Percentiles rank a stretch among this genome's conserved stretches.
These are phyloP conservation scores for Teleiodes luculella DNA, from an alignment of 2,888 invertebrate species.

Conservation along the genomic window DNA sequence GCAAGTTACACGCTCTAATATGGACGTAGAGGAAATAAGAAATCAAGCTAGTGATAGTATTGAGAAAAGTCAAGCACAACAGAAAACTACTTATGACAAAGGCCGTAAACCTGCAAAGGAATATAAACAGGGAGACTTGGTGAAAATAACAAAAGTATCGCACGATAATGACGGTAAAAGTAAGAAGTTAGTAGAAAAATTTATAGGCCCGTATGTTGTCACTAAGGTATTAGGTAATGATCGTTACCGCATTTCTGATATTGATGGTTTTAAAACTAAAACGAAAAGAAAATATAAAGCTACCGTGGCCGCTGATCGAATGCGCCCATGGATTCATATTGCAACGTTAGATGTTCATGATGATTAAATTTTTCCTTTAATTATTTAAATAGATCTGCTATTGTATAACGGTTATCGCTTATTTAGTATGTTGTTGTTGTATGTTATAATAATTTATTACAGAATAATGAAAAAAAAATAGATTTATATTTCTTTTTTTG, in stretches of 20 bases:
- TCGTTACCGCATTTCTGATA: background rate
- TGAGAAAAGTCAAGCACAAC: background rate
- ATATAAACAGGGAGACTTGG: background rate
- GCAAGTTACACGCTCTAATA: background rate
- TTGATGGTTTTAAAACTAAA: constrained; percentile 1
- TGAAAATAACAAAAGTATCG: constrained; percentile 2
- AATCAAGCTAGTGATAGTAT: background rate
- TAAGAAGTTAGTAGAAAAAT: background rate
- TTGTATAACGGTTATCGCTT: too few relatives aligned
- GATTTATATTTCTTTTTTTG: background rate
- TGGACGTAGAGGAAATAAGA: background rate
- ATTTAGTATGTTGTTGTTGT: too few relatives aligned
- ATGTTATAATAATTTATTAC: too few relatives aligned
- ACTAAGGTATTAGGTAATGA: constrained; percentile 8
- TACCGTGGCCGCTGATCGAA: constrained; percentile 1
- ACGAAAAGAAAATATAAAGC: background rate
- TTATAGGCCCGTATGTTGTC: background rate
- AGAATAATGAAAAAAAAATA: too few relatives aligned
- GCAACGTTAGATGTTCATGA: background rate
- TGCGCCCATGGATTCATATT: constrained; percentile 5
- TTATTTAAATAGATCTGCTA: too few relatives aligned
- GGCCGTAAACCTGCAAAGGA: background rate
- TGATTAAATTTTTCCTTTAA: background rate
- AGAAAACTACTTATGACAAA: background rate
- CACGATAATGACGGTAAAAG: constrained; percentile 4